Conservation (phyloP, 2,113 vertebrate species). For the Gymnocephalus cernua region DNA sequence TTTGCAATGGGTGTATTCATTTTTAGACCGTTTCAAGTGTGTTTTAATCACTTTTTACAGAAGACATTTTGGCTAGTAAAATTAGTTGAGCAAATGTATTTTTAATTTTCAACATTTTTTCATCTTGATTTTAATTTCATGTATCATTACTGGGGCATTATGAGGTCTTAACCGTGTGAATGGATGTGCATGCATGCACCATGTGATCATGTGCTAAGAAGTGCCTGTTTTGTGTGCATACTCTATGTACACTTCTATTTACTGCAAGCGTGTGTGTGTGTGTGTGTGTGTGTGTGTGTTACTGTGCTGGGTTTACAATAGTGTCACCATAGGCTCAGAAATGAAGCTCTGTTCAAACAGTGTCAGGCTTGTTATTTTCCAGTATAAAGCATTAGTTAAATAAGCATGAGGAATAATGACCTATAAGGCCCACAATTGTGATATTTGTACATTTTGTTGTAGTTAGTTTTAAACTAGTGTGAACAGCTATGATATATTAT, state of each 20-base stretch:
- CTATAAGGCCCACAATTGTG: constrained; percentile 6
- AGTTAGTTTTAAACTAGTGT: constrained; percentile 13
- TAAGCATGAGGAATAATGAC: background rate
- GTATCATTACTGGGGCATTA: constrained; percentile 30
- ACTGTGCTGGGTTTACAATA: constrained; percentile 25
- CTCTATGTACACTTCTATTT: constrained; percentile 1
- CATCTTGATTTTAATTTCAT: background rate
- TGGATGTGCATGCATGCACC: constrained; percentile 3
- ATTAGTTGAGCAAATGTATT: constrained; percentile 16
- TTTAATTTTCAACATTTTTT: background rate
- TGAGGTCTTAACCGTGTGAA: constrained; percentile 56
- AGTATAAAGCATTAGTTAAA: background rate
- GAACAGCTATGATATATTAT: constrained; percentile 5
- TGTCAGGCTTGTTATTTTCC: background rate
- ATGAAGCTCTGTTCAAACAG: constrained; percentile 3
- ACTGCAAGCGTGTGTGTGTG: too few species aligned
- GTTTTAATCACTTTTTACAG: constrained; percentile 10
- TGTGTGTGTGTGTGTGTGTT: too few species aligned
- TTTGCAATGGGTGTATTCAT: background rate
- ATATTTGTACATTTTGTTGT: constrained; percentile 56
- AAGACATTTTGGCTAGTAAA: constrained; percentile 1
- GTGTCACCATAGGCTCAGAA: constrained; percentile 14
- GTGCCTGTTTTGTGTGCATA: constrained; percentile 27
- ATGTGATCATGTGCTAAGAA: constrained; percentile 29
- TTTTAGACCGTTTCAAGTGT: background rate